Conservation (phyloP, 2,888 invertebrate species). For the Girardia tigrina region DNA sequence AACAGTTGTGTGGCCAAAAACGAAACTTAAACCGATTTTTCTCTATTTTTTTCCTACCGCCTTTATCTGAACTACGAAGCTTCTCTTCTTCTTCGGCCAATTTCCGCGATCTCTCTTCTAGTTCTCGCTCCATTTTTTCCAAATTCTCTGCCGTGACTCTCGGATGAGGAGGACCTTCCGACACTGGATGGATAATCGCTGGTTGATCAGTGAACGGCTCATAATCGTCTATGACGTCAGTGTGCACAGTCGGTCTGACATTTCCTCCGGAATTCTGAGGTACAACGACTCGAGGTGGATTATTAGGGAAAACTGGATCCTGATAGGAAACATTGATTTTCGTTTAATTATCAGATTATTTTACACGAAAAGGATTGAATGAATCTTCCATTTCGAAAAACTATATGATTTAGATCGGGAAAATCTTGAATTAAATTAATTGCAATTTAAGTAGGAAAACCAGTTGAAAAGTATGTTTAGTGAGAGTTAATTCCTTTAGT, state of each 20-base stretch:
- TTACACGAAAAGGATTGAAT: background rate
- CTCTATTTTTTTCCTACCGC: too few relatives aligned
- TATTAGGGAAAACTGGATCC: background rate
- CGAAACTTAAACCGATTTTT: too few relatives aligned
- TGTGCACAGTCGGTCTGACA: background rate
- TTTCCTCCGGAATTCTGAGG: background rate
- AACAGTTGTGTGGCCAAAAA: too few relatives aligned
- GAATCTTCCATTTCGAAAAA: background rate
- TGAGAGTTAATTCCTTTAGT: too few relatives aligned
- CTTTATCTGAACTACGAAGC: too few relatives aligned
- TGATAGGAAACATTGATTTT: background rate
- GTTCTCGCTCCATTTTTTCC: constrained; percentile 33
- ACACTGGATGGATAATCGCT: background rate
- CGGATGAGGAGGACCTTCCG: constrained; percentile 25
- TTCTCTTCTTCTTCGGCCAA: background rate
- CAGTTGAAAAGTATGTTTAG: too few relatives aligned
- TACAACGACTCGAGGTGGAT: background rate
- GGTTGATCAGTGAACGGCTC: constrained; percentile 9
- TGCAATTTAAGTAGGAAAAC: too few relatives aligned
- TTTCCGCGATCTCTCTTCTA: constrained; percentile 25
- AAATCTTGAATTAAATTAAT: too few relatives aligned
- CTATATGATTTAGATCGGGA: too few relatives aligned
- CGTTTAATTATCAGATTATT: background rate
- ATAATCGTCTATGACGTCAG: background rate
- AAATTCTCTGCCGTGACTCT: constrained; percentile 31